A percentile compares a stretch with the other conserved stretches of the same genome.
Conservation (phyloP, 2,797 vertebrate genomes). For the Helicolenus hilgendorfi region DNA sequence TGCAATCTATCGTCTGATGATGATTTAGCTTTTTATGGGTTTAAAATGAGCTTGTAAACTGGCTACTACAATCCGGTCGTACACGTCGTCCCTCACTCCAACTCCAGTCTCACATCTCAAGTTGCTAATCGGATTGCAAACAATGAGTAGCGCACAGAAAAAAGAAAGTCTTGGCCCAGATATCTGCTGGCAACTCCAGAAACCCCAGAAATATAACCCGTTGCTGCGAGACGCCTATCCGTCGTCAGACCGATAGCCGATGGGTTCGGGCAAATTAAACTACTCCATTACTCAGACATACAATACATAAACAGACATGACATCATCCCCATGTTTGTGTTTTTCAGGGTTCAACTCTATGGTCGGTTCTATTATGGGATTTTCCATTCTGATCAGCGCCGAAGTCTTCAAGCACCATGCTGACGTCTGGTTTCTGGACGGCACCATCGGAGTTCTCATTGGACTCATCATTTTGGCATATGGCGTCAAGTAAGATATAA, state of each 20-base stretch:
- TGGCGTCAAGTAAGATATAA: conserved; percentile 94
- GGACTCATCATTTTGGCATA: conserved; percentile 97
- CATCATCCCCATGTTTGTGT: background rate
- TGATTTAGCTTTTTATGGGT: too few species aligned
- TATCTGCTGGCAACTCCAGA: too few species aligned
- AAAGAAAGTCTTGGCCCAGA: too few species aligned
- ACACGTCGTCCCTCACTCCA: background rate
- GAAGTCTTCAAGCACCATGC: conserved; percentile 96
- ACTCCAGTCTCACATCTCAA: background rate
- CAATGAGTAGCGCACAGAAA: too few species aligned
- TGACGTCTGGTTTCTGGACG: conserved; percentile 96
- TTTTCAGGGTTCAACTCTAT: conserved; percentile 97
- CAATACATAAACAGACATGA: background rate
- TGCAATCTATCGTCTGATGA: too few species aligned
- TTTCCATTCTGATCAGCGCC: conserved; percentile 97
- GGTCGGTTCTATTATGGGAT: conserved; percentile 97
- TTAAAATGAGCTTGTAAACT: too few species aligned
- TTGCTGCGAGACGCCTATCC: too few species aligned
- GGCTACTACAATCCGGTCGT: too few species aligned
- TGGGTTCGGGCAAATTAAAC: background rate
- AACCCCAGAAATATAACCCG: too few species aligned
- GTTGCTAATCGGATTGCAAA: too few species aligned
- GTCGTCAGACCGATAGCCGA: too few species aligned
- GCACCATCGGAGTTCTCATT: conserved; percentile 95
- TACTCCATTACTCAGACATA: background rate